Evolutionary conservation across 2,113 vertebrate genomes (phyloP).

Genomic region (Nothocercus julius): DNA sequence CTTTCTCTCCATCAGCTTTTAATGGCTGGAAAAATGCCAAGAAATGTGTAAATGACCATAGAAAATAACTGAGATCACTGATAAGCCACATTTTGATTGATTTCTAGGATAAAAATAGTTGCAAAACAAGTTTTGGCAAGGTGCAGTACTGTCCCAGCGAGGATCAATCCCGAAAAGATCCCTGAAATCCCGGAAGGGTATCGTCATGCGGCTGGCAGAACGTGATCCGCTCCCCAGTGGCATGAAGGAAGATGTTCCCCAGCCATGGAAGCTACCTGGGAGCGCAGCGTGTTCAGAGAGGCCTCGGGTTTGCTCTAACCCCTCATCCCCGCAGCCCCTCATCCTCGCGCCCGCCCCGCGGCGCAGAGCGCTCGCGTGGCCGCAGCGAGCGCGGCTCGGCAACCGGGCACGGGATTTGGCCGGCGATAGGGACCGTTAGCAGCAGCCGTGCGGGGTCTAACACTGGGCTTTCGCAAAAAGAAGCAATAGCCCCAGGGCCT

Average conservation of each 20-base stretch:
- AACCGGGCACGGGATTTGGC: not conserved
- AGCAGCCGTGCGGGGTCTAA: not conserved
- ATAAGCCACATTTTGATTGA: not conserved
- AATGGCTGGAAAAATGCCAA: not conserved
- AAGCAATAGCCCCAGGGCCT: not conserved
- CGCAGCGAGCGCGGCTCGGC: too few species aligned
- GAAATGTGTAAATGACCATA: not conserved
- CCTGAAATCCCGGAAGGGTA: not conserved
- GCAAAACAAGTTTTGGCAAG: not conserved
- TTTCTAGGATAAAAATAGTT: not conserved
- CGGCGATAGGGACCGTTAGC: not conserved
- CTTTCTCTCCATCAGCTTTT: not conserved
- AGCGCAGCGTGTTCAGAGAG: not conserved
- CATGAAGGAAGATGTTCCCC: not conserved
- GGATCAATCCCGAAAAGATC: not conserved
- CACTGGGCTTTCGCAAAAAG: not conserved
- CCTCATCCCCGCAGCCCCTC: not conserved
- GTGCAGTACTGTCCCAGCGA: not conserved
- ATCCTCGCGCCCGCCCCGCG: too few species aligned
- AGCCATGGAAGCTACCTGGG: not conserved
- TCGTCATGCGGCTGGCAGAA: not conserved
- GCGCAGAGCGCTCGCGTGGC: accelerated
- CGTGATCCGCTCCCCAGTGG: not conserved
- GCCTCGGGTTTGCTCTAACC: not conserved
- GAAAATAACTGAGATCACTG: not conserved